Percentiles rank a stretch among this genome's conserved stretches.
Conservation (phyloP, 92 coral and sea anemone species). For the Actinernus sp. region DNA sequence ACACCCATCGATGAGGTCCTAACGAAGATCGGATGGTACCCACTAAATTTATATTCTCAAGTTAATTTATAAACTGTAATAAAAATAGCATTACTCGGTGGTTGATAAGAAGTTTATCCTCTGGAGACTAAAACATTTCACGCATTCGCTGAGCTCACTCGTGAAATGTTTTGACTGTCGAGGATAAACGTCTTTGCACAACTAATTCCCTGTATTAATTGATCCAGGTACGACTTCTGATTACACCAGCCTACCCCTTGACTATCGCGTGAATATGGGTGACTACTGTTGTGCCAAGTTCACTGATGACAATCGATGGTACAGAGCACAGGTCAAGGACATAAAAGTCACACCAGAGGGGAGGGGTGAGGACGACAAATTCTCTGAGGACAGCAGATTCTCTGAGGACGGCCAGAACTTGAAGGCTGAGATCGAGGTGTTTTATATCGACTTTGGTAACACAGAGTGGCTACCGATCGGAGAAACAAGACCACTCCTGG, state of each 20-base stretch:
- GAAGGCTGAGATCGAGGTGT: conserved; percentile 66
- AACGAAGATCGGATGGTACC: no score
- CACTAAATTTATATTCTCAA: no score
- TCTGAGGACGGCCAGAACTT: conserved; percentile 7
- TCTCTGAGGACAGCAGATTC: conserved; percentile 7
- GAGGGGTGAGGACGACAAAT: conserved; percentile 3
- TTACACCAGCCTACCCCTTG: background rate
- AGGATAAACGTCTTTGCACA: no score
- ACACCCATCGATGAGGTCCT: no score
- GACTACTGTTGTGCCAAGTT: conserved; percentile 90
- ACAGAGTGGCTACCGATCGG: conserved; percentile 71
- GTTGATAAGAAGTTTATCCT: no score
- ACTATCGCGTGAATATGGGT: conserved; percentile 67
- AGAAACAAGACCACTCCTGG: conserved; percentile 71
- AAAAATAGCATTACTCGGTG: no score
- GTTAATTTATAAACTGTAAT: no score
- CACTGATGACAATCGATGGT: conserved; percentile 87
- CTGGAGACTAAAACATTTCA: no score
- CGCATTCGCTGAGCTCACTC: no score
- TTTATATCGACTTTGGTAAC: conserved; percentile 92
- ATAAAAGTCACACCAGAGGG: conserved; percentile 23
- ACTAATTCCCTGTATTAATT: no score
- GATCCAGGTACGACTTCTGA: no score
- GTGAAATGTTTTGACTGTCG: no score
- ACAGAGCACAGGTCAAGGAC: conserved; percentile 76